phyloP scores from a whole-genome alignment of 2,797 vertebrate species.

The Lemur catta region DNA sequence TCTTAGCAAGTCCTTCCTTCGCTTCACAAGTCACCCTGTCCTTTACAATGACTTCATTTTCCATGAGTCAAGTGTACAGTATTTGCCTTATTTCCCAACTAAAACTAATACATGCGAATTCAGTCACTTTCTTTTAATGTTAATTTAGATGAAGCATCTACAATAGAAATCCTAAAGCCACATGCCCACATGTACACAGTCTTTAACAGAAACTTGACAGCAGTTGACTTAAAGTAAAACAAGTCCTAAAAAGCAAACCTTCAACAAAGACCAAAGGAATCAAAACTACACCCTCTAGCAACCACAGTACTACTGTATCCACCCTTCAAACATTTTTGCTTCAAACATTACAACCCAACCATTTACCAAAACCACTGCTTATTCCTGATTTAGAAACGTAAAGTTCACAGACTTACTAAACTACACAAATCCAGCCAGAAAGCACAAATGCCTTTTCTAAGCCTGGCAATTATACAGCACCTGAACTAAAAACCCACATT shows the following conservation, averaged over 20 bases:
- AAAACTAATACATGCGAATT: slow-evolving; percentile 78
- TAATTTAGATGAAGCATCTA: not conserved
- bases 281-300: slow-evolving; percentile 48
- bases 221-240: slow-evolving; percentile 12
- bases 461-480: slow-evolving; percentile 37
- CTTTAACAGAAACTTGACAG: not conserved
- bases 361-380: slow-evolving; percentile 76
- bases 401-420: slow-evolving; percentile 74
- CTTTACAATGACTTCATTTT: slow-evolving; percentile 80
- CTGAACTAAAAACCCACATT: slow-evolving; percentile 31
- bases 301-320: slow-evolving; percentile 68
- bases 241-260: slow-evolving; percentile 62
- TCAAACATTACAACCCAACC: slow-evolving; percentile 60
- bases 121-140: slow-evolving; percentile 52
- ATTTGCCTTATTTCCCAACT: slow-evolving; percentile 66
- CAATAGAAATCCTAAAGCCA: not conserved
- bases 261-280: slow-evolving; percentile 63
- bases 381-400: slow-evolving; percentile 73
- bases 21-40: slow-evolving; percentile 39
- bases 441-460: slow-evolving; percentile 50
- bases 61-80: slow-evolving; percentile 76
- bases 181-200: accelerated
- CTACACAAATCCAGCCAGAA: slow-evolving; percentile 63
- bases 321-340: slow-evolving; percentile 71
- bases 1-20: slow-evolving; percentile 68